phyloP scores from a whole-genome alignment of 2,888 invertebrate genomes.

The Monochamus alternatus region DNA sequence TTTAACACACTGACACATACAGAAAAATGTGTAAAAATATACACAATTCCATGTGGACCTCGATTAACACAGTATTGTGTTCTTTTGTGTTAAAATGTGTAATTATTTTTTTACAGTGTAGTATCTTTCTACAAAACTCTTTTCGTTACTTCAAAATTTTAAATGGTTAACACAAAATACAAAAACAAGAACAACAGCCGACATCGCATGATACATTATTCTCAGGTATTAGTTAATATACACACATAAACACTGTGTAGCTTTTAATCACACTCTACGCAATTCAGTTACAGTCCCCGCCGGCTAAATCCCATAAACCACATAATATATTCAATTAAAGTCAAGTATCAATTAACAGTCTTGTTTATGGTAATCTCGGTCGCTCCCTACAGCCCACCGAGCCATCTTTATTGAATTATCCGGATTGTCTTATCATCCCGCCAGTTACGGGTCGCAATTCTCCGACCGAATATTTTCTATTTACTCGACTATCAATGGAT shows the following conservation, averaged over 20 bases:
- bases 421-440: constrained; percentile 42
- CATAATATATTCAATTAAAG: constrained; percentile 24
- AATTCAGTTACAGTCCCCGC: constrained; percentile 4
- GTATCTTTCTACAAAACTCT: too few species aligned
- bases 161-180: too few species aligned
- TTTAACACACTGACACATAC: too few species aligned
- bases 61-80: too few species aligned
- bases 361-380: constrained; percentile 40
- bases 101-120: too few species aligned
- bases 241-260: not conserved
- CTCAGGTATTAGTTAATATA: too few species aligned
- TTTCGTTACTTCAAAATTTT: too few species aligned
- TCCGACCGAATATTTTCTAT: constrained; percentile 51
- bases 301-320: constrained; percentile 3
- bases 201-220: too few species aligned
- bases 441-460: constrained; percentile 3
- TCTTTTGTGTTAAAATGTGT: too few species aligned
- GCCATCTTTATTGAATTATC: constrained; percentile 48
- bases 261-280: not conserved
- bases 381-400: constrained; percentile 37
- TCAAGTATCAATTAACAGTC: constrained; percentile 31
- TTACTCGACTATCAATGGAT: constrained; percentile 53
- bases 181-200: too few species aligned
- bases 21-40: too few species aligned
- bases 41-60: too few species aligned